Evolutionary conservation across 2,888 invertebrate species (phyloP).

Genomic region (Drosophila sordidula): DNA sequence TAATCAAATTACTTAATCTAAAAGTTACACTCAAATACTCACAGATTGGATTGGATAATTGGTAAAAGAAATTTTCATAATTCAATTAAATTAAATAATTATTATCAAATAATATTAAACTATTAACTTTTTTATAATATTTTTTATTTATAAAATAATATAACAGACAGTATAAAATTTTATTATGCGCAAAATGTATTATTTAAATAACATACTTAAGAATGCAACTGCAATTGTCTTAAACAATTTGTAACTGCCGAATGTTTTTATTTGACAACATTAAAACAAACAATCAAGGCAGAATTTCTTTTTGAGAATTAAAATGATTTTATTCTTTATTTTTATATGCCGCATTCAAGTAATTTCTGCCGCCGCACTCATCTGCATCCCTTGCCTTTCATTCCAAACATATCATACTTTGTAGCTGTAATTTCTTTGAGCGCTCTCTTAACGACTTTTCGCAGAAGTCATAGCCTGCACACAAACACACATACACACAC

Average conservation of each 20-base stretch:
- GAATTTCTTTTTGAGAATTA: background rate
- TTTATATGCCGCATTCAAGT: slow-evolving; percentile 6
- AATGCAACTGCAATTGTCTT: background rate
- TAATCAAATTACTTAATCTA: too few relatives aligned
- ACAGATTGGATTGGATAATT: too few relatives aligned
- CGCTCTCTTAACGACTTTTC: slow-evolving; percentile 67
- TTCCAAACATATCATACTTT: slow-evolving; percentile 55
- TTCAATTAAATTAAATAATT: too few relatives aligned
- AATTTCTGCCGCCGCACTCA: slow-evolving; percentile 2
- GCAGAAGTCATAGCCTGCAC: slow-evolving; percentile 71
- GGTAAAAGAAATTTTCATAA: too few relatives aligned
- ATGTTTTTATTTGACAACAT: background rate
- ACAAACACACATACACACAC: slow-evolving; percentile 16
- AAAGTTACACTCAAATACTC: too few relatives aligned
- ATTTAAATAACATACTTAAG: background rate
- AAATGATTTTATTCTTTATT: slow-evolving; percentile 7
- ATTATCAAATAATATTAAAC: too few relatives aligned
- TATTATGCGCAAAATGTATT: too few relatives aligned
- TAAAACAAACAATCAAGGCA: background rate
- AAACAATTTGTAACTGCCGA: background rate
- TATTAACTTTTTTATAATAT: too few relatives aligned
- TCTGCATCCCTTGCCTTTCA: slow-evolving; percentile 12
- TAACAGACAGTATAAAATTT: too few relatives aligned
- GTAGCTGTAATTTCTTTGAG: slow-evolving; percentile 66
- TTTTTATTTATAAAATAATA: too few relatives aligned